Conservation (phyloP, 2,888 invertebrate genomes). For the Latheticus oryzae region DNA sequence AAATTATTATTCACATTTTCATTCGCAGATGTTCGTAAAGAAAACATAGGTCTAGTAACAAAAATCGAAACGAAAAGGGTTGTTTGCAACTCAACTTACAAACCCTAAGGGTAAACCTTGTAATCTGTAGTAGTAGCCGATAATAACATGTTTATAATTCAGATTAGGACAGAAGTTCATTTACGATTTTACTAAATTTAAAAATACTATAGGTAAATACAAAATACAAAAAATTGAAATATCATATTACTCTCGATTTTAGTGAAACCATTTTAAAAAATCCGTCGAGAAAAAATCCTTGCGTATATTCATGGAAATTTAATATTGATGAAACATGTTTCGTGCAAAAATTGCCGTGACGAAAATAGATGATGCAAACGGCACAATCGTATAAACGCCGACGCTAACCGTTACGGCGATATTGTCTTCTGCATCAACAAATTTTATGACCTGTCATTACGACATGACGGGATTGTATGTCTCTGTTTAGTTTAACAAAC, state of each 20-base stretch:
- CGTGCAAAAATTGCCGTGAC: slow-evolving; percentile 8
- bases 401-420: not conserved
- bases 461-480: too few species aligned
- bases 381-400: slow-evolving; percentile 1
- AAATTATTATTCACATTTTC: slow-evolving; percentile 14
- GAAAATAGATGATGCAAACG: slow-evolving; percentile 18
- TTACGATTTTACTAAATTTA: too few species aligned
- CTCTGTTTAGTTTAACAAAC: too few species aligned
- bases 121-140: slow-evolving; percentile 12
- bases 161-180: slow-evolving; percentile 15
- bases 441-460: slow-evolving; percentile 1
- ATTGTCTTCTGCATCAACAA: not conserved
- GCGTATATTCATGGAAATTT: slow-evolving; percentile 23
- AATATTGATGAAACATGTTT: slow-evolving; percentile 20
- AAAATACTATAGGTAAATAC: too few species aligned
- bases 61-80: slow-evolving; percentile 9
- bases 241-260: too few species aligned
- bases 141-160: slow-evolving; percentile 27
- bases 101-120: slow-evolving; percentile 6
- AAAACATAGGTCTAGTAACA: not conserved
- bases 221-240: too few species aligned
- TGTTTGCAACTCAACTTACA: slow-evolving; percentile 1
- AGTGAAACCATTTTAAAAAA: too few species aligned
- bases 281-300: too few species aligned
- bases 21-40: slow-evolving; percentile 1